phyloP scores from a whole-genome alignment of 2,888 invertebrate genomes.

The Litoditis marina region DNA sequence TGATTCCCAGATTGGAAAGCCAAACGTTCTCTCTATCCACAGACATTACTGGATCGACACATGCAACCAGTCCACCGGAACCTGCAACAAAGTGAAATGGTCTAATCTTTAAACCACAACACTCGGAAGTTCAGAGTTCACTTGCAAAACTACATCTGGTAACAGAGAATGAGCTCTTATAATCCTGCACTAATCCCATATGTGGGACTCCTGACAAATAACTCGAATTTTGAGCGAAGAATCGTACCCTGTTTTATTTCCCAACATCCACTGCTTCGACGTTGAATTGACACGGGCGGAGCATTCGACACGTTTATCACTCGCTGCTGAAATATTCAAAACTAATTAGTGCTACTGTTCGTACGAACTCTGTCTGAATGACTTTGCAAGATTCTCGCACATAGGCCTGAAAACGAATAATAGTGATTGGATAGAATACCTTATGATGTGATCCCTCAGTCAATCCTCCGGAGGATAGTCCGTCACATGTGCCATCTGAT shows the following conservation, averaged over 20 bases:
- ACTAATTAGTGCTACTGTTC: no score
- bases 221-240: no score
- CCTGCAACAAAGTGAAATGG: no score
- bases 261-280: conserved; percentile 47
- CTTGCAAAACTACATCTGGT: no score
- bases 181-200: no score
- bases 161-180: no score
- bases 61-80: conserved; percentile 54
- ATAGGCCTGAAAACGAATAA: no score
- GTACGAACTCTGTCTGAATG: no score
- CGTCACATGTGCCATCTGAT: conserved; percentile 10
- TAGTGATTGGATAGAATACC: conserved; percentile 5
- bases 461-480: conserved; percentile 3
- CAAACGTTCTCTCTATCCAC: conserved; percentile 51
- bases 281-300: conserved; percentile 51
- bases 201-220: no score
- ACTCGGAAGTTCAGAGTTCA: no score
- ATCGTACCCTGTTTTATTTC: conserved; percentile 52
- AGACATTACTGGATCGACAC: conserved; percentile 56
- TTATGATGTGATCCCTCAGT: conserved; percentile 28
- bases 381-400: no score
- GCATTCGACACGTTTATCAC: conserved; percentile 59
- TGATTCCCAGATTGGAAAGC: conserved; percentile 48
- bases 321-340: conserved; percentile 53
- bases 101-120: not conserved